These are phyloP conservation scores for Margarornis squamiger DNA, from an alignment of 2,797 vertebrate species.

Conservation along the genomic window DNA sequence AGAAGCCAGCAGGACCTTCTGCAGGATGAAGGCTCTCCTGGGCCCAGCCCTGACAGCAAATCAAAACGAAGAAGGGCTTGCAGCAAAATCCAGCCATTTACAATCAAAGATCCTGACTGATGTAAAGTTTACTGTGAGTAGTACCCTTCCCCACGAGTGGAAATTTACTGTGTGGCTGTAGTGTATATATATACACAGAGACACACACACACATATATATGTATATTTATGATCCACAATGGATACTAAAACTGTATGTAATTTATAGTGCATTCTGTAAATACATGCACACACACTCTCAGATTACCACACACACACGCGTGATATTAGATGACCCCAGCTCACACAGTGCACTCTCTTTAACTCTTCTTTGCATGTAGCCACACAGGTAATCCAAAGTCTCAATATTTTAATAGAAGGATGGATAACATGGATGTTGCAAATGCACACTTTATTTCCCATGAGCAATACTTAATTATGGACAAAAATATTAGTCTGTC, in stretches of 20 bases:
- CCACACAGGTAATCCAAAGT: neutral
- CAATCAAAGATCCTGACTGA: neutral
- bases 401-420: neutral
- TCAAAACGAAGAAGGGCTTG: neutral
- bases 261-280: neutral
- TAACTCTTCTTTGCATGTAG: neutral
- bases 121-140: neutral
- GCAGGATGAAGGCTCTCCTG: neutral
- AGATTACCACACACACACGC: fast-evolving
- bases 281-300: neutral
- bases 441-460: neutral
- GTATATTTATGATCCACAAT: neutral
- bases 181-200: neutral
- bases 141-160: neutral
- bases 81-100: neutral
- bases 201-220: too few relatives aligned
- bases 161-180: neutral
- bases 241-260: neutral
- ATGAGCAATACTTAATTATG: neutral
- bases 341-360: neutral
- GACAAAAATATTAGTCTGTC: neutral
- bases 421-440: neutral
- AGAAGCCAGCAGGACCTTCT: neutral
- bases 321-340: too few relatives aligned
- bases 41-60: neutral